These are phyloP conservation scores for Sardinella longiceps DNA, from an alignment of 2,797 vertebrate species.

Conservation along the genomic window DNA sequence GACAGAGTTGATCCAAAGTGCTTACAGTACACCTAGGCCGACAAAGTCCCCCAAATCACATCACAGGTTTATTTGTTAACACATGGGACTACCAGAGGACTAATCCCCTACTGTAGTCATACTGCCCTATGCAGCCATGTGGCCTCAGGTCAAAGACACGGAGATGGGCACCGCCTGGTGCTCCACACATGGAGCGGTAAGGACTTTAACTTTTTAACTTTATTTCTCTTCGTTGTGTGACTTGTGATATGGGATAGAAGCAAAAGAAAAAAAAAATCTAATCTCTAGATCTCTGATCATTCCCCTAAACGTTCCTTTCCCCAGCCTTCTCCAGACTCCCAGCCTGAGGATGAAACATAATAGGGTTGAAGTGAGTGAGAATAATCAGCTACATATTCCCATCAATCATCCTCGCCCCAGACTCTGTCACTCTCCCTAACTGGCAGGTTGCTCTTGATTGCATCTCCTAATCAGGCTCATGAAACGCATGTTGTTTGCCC, in stretches of 20 bases:
- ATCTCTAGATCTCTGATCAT: not conserved
- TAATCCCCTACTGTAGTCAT: too few relatives aligned
- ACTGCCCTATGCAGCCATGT: too few relatives aligned
- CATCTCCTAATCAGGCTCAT: not conserved
- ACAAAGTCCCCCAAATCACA: too few relatives aligned
- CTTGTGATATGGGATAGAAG: not conserved
- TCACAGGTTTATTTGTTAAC: too few relatives aligned
- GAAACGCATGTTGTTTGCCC: conserved; percentile 4
- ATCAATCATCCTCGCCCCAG: not conserved
- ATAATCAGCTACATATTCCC: not conserved
- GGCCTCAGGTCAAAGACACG: too few relatives aligned
- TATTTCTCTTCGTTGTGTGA: too few relatives aligned
- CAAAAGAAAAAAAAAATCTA: not conserved
- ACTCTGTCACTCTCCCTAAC: not conserved
- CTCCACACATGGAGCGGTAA: too few relatives aligned
- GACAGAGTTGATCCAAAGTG: too few relatives aligned
- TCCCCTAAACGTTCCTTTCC: not conserved
- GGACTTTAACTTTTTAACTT: too few relatives aligned
- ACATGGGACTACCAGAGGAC: too few relatives aligned
- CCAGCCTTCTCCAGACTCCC: not conserved
- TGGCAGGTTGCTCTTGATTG: conserved; percentile 14
- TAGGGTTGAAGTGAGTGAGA: not conserved
- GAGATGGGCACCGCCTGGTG: too few relatives aligned
- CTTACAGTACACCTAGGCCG: too few relatives aligned
- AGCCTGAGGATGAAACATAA: not conserved